Percentiles rank a stretch among this genome's conserved stretches.
Conservation (phyloP, 2,888 invertebrate species). For the Chaetogeoica ovagalla region DNA sequence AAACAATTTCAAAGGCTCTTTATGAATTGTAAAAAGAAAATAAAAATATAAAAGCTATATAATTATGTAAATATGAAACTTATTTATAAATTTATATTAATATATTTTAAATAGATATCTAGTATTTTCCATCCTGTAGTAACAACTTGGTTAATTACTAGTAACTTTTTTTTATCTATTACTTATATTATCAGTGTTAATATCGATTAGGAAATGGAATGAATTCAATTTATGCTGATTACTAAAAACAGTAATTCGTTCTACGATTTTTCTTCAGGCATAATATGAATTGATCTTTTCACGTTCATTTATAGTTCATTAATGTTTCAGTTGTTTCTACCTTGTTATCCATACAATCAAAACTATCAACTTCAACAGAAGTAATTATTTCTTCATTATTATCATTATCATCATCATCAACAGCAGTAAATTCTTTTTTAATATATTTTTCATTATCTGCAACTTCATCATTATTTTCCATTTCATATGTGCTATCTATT, state of each 20-base stretch:
- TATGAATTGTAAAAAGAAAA: no score
- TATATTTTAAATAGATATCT: no score
- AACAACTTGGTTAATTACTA: no score
- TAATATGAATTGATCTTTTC: background rate
- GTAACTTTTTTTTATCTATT: no score
- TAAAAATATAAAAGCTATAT: no score
- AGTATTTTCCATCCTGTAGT: no score
- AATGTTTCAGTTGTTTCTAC: background rate
- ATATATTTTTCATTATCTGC: background rate
- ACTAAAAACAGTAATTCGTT: background rate
- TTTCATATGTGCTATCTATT: background rate
- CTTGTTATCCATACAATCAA: background rate
- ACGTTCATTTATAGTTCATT: background rate
- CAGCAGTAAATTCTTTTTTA: background rate
- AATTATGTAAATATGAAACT: no score
- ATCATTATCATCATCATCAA: background rate
- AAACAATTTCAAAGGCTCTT: no score
- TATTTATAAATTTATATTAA: no score
- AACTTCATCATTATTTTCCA: background rate
- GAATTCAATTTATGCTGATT: background rate
- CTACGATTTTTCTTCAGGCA: background rate
- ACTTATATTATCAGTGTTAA: no score
- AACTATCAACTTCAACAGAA: background rate
- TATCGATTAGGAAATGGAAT: no score
- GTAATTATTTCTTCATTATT: background rate